Evolutionary conservation across 2,888 invertebrate species (phyloP).

Genomic region (Hedya salicella): DNA sequence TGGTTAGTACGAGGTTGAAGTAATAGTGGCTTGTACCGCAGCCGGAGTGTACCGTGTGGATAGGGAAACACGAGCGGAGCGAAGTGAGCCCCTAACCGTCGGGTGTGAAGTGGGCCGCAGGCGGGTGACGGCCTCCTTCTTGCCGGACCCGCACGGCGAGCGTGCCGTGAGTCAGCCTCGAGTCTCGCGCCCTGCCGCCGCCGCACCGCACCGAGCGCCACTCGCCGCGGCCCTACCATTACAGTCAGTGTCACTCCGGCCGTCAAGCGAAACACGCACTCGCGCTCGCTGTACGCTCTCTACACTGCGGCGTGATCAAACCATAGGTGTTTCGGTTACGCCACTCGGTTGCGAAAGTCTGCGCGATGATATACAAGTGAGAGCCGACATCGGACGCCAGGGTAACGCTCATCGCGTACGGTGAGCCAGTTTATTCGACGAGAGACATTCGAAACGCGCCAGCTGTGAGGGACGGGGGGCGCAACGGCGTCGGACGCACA

Average conservation of each 20-base stretch:
- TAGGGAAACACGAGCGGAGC: conserved; percentile 49
- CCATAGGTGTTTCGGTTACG: conserved; percentile 78
- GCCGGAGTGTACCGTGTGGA: background rate
- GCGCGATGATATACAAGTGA: conserved; percentile 85
- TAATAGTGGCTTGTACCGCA: no score
- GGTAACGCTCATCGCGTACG: conserved; percentile 82
- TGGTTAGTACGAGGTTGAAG: no score
- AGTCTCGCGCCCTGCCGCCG: conserved; percentile 14
- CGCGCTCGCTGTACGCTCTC: conserved; percentile 59
- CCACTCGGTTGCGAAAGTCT: conserved; percentile 81
- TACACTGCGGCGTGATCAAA: conserved; percentile 67
- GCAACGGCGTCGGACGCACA: conserved; percentile 80
- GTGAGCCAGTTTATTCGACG: conserved; percentile 78
- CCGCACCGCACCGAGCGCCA: conserved; percentile 13
- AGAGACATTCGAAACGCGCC: conserved; percentile 80
- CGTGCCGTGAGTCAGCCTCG: conserved; percentile 25
- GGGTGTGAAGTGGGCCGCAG: conserved; percentile 68
- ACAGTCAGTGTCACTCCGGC: conserved; percentile 48
- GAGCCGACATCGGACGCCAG: conserved; percentile 77
- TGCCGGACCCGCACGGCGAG: conserved; percentile 43
- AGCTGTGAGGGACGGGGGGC: conserved; percentile 78
- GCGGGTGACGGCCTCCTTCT: conserved; percentile 48
- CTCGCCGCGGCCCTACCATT: conserved; percentile 29
- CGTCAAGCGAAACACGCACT: conserved; percentile 47
- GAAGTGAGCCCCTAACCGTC: conserved; percentile 67